Evolutionary conservation across 2,888 invertebrate species (phyloP), one percentile per base, ranked within the genome.

Genomic region (Macaria liturata): DNA sequence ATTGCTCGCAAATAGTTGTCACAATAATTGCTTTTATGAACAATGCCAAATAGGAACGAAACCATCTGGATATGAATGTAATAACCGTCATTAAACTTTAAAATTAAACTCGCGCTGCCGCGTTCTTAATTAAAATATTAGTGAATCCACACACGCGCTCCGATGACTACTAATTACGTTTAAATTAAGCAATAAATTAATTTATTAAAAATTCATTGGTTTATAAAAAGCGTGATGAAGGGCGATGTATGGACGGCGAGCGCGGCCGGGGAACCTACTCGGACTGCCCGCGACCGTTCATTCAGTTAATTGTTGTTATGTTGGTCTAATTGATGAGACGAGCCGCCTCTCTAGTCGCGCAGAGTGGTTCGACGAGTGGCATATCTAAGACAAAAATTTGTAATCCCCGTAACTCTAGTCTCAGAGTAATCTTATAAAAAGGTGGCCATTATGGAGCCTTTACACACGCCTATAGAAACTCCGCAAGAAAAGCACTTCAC

Each of bases 171-270:
- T 84, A 84, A 88, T 87, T 84, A 83, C 71, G 69, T 78, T 81
- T 82, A 83, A 88, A 88, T 88, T 77, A 83, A 79, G 77, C 74
- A 72, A 85, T 89, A 88, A 86, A 90, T 89, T 86, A 84, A 88
- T 88, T 86, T 81, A 82, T 87, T 85, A 84, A 88, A 88, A 81
- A 86, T 83, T 85, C 81, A 45, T 85, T 88, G 34, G 7, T 3
- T 80, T 76, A 76, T 71, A 77, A 74, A 72, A 72, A 70, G 62
- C 61, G 49, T 66, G 71, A 71, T 75, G 73, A 71, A 72, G 74
- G 77, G 77, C 71, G 63, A 80, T 83, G 79, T 76, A 75, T 76
- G 64, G 76, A 71, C 61, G 48, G 51, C 64, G 60, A 52, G 67
- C 78, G 68, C 59, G 60, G 59, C 62, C 71, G 76, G 74, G 74